Percentiles rank a stretch among this genome's conserved stretches.
These are phyloP conservation scores for Aphaenogaster floridana DNA, from an alignment of 1,140 invertebrate species.

Conservation along the genomic window DNA sequence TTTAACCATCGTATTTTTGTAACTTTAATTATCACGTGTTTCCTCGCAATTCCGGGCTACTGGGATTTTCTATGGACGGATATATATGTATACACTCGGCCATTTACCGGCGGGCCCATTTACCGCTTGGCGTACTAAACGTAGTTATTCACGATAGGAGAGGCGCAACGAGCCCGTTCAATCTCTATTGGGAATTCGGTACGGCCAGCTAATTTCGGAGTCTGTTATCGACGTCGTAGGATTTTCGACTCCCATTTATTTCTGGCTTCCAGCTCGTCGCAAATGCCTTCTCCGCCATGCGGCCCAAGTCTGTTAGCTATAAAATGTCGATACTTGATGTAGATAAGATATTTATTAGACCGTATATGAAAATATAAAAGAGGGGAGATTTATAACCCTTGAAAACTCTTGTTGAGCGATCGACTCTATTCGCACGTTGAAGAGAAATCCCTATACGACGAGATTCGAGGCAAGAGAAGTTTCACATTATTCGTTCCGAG, in stretches of 20 bases:
- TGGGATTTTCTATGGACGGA: slow-evolving; percentile 67
- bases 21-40: slow-evolving; percentile 78
- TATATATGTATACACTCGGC: slow-evolving; percentile 41
- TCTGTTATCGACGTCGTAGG: slow-evolving; percentile 78
- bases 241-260: slow-evolving; percentile 76
- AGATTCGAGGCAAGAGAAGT: slow-evolving; percentile 39
- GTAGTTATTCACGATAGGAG: slow-evolving; percentile 78
- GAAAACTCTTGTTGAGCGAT: slow-evolving; percentile 14
- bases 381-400: background rate
- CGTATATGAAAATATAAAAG: slow-evolving; percentile 42
- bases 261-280: slow-evolving; percentile 58
- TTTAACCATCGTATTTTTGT: slow-evolving; percentile 71
- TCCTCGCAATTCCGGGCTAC: slow-evolving; percentile 70
- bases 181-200: slow-evolving; percentile 78
- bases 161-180: slow-evolving; percentile 75
- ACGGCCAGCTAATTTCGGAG: slow-evolving; percentile 77
- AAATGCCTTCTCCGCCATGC: background rate
- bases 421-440: background rate
- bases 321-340: slow-evolving; percentile 34
- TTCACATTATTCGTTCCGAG: slow-evolving; percentile 13
- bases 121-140: slow-evolving; percentile 74
- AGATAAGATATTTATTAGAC: slow-evolving; percentile 52
- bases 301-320: slow-evolving; percentile 7
- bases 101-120: slow-evolving; percentile 71
- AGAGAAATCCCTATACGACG: slow-evolving; percentile 13